phyloP scores from a whole-genome alignment of 2,113 vertebrate genomes.

The Sapayoa aenigma region DNA sequence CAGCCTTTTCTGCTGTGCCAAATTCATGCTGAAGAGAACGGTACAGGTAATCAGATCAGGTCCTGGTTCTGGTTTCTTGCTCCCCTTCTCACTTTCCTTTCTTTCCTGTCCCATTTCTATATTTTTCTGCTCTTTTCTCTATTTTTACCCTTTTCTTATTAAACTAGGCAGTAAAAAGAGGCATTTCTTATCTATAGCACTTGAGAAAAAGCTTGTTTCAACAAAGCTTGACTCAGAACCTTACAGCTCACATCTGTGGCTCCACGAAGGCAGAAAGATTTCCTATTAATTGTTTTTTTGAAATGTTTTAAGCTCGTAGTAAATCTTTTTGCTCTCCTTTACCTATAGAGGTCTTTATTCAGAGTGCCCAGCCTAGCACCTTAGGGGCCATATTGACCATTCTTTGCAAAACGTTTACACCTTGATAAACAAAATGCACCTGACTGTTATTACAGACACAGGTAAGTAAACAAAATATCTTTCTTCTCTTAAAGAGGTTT shows the following conservation, averaged over 20 bases:
- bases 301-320: not conserved
- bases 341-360: not conserved
- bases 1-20: not conserved
- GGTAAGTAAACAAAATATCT: not conserved
- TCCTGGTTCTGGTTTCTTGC: not conserved
- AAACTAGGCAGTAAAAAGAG: not conserved
- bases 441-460: not conserved
- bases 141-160: not conserved
- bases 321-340: not conserved
- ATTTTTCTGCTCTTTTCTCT: not conserved
- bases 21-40: not conserved
- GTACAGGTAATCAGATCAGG: not conserved
- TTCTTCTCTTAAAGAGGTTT: constrained; percentile 16
- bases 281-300: not conserved
- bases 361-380: not conserved
- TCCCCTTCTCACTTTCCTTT: not conserved
- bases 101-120: not conserved
- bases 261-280: not conserved
- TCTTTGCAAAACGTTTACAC: not conserved
- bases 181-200: not conserved
- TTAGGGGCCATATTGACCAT: not conserved
- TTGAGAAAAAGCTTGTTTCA: not conserved
- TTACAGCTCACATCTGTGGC: not conserved
- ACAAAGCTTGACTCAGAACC: not conserved
- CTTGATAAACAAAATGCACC: not conserved